Evolutionary conservation across 2,888 invertebrate genomes (phyloP), one percentile per base, ranked within the genome.

Genomic region (Elysia crispata): DNA sequence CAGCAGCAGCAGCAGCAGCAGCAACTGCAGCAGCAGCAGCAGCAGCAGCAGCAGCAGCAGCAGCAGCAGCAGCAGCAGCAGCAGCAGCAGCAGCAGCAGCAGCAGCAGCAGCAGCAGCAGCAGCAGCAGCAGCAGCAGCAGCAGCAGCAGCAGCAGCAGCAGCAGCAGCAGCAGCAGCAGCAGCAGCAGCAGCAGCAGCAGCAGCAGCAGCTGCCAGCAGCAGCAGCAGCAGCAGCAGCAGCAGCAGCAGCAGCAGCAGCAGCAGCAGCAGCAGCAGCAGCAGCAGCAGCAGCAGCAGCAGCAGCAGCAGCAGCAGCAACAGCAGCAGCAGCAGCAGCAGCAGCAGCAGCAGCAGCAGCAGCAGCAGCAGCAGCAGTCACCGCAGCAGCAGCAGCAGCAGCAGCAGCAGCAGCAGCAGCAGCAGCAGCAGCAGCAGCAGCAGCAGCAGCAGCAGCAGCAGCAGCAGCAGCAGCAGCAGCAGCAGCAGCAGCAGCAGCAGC

Each of bases 61-160:
- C 54, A 54, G 54, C 54, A 54, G 15, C 54, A 18, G 54, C 18
- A 15, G 54, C 18, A 13, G 54, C 54, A 54, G 54, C 54, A 54
- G 54, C 54, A 54, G 54, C 54, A 54, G 54, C 54, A 54, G 54
- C 54, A 54, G 54, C 54, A 54, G 54, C 54, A 54, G 54, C 54
- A 54, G 54, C 54, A 54, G 54, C 54, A 54, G 54, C 54, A 54
- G 54, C 54, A 54, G 54, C 54, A 54, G 54, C 54, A 54, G 54
- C 54, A 54, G 54, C 54, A 54, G 54, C 54, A 54, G 54, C 54
- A 54, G 54, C 54, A 54, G 54, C 54, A 54, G 54, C 54, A 54
- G 54, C 54, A 54, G 54, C 54, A 54, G 54, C 54, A 54, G 54
- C 54, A 54, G 54, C 54, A 54, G 54, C 54, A 54, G 54, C 54